Conservation (phyloP, 2,113 vertebrate genomes). For the Elgaria multicarinata region DNA sequence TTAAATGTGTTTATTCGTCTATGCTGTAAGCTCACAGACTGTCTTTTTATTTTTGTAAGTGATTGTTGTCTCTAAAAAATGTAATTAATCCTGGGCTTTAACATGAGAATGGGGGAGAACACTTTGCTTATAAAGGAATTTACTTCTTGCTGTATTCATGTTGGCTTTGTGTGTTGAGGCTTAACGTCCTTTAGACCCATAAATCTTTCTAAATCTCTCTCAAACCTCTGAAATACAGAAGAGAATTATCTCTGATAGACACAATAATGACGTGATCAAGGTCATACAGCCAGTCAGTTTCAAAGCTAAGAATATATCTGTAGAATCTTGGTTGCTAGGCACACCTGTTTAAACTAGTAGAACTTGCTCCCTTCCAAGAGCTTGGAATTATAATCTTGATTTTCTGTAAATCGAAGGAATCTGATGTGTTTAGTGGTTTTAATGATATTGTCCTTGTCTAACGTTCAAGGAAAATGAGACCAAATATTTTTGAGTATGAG, state of each 20-base stretch:
- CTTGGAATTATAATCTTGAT: neutral
- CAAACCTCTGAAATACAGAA: neutral
- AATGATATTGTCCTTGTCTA: neutral
- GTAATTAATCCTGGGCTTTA: neutral
- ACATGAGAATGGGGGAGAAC: neutral
- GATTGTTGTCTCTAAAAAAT: neutral
- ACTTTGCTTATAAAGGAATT: neutral
- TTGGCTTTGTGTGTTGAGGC: neutral
- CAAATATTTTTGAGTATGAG: too few species aligned
- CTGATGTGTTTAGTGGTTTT: neutral
- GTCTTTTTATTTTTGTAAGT: neutral
- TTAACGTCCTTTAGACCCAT: neutral
- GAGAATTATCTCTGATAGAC: neutral
- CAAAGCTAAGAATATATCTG: neutral
- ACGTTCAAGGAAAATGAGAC: neutral
- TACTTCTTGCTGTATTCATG: neutral
- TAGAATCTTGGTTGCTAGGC: neutral
- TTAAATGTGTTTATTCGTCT: neutral
- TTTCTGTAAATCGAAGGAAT: neutral
- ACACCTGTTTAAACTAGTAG: neutral
- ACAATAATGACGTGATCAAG: neutral
- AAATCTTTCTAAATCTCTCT: conserved; percentile 28
- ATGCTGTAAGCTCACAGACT: neutral
- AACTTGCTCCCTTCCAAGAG: neutral
- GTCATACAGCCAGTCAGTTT: neutral